Evolutionary conservation across 2,888 invertebrate genomes (phyloP).

Genomic region (Neoitamus cyanurus): DNA sequence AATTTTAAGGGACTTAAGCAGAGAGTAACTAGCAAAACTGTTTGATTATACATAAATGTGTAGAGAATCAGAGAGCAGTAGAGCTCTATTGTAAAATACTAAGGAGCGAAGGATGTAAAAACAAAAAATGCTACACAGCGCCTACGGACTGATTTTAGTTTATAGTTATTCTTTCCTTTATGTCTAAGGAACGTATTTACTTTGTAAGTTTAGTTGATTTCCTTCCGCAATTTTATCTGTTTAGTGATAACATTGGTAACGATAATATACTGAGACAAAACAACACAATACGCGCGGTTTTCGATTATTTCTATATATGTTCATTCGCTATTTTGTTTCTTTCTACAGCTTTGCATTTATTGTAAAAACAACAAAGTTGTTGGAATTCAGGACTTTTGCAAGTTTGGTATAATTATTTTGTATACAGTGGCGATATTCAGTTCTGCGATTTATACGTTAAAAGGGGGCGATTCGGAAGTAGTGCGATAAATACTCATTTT

Average conservation of each 20-base stretch:
- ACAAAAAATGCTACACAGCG: slow-evolving; percentile 43
- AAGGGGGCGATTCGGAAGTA: too few species aligned
- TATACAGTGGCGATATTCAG: neutral
- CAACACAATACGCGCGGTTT: neutral
- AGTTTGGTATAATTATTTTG: neutral
- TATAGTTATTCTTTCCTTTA: slow-evolving; percentile 38
- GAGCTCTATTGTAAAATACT: slow-evolving; percentile 24
- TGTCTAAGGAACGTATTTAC: slow-evolving; percentile 28
- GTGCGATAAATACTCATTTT: too few species aligned
- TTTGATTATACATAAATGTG: neutral
- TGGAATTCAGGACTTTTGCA: neutral
- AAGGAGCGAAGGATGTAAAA: slow-evolving; percentile 47
- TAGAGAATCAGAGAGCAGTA: neutral
- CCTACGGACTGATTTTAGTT: slow-evolving; percentile 52
- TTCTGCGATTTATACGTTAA: too few species aligned
- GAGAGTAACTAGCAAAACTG: neutral
- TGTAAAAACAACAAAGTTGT: neutral
- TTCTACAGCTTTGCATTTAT: neutral
- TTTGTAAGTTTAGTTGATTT: slow-evolving; percentile 41
- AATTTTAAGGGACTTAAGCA: neutral
- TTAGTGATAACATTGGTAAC: neutral
- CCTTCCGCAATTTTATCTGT: slow-evolving; percentile 7
- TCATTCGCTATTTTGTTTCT: neutral
- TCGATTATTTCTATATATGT: neutral
- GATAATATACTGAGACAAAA: neutral